phyloP scores from a whole-genome alignment of 2,888 invertebrate genomes.

The Phengaris alcon region DNA sequence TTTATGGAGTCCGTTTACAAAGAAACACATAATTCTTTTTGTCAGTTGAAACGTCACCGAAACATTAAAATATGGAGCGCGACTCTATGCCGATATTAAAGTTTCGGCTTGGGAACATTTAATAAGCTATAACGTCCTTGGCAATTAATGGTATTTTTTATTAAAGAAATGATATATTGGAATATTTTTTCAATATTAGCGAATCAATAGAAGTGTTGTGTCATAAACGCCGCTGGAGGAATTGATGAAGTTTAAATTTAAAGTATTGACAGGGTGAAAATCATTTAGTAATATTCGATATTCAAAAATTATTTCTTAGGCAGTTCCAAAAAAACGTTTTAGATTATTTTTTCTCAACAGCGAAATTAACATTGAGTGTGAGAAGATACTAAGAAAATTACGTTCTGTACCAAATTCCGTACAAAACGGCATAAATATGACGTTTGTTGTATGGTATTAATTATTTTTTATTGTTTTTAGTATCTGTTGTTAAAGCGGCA shows the following conservation, averaged over 20 bases:
- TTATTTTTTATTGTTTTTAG: too few species aligned
- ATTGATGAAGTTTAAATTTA: neutral
- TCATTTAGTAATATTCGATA: too few species aligned
- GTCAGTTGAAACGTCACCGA: slow-evolving; percentile 22
- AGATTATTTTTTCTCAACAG: too few species aligned
- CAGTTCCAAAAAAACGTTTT: too few species aligned
- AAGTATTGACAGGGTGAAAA: neutral
- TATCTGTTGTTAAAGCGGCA: too few species aligned
- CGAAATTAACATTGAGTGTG: too few species aligned
- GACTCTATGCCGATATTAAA: neutral
- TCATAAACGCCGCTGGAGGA: neutral
- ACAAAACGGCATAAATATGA: too few species aligned
- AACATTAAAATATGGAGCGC: slow-evolving; percentile 19
- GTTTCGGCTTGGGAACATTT: slow-evolving; percentile 6
- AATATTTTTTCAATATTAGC: slow-evolving; percentile 2
- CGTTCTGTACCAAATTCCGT: too few species aligned
- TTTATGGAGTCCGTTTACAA: slow-evolving; percentile 18
- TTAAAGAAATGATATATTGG: slow-evolving; percentile 8
- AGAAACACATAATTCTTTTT: slow-evolving; percentile 25
- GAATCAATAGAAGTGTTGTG: neutral
- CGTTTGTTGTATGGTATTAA: too few species aligned
- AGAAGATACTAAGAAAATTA: too few species aligned
- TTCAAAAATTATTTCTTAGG: too few species aligned
- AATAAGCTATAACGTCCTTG: neutral
- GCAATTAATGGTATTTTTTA: slow-evolving; percentile 12